Evolutionary conservation across 2,888 invertebrate species (phyloP).

Genomic region (Alviniconcha strummeri): DNA sequence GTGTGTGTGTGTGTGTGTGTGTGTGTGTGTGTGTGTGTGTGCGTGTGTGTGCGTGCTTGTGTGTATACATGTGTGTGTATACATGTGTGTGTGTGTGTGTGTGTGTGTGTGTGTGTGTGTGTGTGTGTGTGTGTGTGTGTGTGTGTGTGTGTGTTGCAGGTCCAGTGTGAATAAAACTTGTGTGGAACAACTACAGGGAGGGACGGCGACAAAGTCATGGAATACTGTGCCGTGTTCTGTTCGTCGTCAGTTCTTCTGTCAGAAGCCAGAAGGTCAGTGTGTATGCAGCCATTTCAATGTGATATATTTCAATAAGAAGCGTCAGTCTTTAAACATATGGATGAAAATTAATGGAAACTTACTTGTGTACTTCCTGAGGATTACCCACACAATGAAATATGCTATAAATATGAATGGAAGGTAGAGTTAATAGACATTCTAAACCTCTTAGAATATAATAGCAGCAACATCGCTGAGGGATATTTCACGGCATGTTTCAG

Average conservation of each 20-base stretch:
- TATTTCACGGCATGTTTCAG: neutral
- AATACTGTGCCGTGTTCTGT: neutral
- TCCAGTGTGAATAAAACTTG: constrained; percentile 9
- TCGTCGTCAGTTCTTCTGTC: neutral
- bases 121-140: neutral
- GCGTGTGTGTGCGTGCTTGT: neutral
- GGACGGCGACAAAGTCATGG: constrained; percentile 3
- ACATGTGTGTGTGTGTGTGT: neutral
- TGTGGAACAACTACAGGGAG: neutral
- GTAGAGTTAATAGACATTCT: too few species aligned
- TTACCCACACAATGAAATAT: too few species aligned
- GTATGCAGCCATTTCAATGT: too few species aligned
- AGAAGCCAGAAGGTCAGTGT: constrained; percentile 17
- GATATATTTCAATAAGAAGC: too few species aligned
- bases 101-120: neutral
- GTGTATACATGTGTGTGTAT: neutral
- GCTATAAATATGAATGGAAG: too few species aligned
- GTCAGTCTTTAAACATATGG: too few species aligned
- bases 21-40: neutral
- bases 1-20: neutral
- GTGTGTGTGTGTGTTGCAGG: neutral
- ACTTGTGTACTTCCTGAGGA: too few species aligned
- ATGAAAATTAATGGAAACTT: too few species aligned
- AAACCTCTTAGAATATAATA: too few species aligned
- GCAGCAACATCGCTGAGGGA: too few species aligned